These are phyloP conservation scores for Solenopsis fugax DNA, from an alignment of 1,140 invertebrate genomes.

Conservation along the genomic window DNA sequence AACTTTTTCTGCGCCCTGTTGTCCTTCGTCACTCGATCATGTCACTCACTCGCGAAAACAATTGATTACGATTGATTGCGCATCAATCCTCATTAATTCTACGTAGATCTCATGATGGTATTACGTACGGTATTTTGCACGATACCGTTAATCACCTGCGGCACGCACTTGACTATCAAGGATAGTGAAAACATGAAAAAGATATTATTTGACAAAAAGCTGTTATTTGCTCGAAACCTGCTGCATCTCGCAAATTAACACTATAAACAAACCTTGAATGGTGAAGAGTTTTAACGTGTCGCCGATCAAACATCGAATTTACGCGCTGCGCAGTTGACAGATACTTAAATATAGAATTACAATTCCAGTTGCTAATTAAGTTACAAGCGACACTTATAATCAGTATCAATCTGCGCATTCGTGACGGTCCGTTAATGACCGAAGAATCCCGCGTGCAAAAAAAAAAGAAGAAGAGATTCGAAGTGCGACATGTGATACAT, in stretches of 20 bases:
- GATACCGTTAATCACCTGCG: not conserved
- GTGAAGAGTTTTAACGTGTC: not conserved
- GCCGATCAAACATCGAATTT: not conserved
- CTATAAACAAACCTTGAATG: constrained; percentile 7
- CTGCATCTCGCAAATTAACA: not conserved
- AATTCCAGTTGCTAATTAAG: not conserved
- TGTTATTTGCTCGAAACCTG: not conserved
- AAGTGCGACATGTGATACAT: not conserved
- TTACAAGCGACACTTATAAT: not conserved
- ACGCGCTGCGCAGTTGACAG: not conserved
- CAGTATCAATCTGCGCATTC: not conserved
- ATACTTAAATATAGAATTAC: not conserved
- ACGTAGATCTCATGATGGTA: not conserved
- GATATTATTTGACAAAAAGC: not conserved
- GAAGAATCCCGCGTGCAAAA: not conserved
- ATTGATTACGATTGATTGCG: not conserved
- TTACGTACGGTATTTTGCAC: not conserved
- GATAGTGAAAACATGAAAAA: not conserved
- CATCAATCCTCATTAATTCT: no score
- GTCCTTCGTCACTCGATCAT: not conserved
- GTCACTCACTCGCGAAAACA: not conserved
- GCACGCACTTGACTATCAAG: not conserved
- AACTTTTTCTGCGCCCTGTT: not conserved
- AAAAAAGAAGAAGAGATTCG: not conserved
- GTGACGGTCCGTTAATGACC: not conserved